phyloP scores from a whole-genome alignment of 1,140 invertebrate genomes.

The Glomeris maerens region DNA sequence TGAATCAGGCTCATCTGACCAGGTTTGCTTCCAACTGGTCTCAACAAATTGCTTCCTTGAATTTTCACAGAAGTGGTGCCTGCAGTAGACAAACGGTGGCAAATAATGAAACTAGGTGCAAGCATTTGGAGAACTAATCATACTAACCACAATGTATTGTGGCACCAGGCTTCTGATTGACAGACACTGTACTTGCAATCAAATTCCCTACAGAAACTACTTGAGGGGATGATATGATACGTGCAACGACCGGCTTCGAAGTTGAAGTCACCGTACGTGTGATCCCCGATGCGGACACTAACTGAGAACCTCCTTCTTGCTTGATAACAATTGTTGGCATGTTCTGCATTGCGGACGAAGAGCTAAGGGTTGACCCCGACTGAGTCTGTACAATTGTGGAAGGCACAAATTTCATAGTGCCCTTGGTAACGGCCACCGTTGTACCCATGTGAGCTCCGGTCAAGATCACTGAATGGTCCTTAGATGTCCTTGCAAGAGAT shows the following conservation, averaged over 20 bases:
- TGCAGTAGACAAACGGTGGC: neutral
- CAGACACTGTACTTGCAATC: slow-evolving; percentile 15
- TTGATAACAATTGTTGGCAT: slow-evolving; percentile 21
- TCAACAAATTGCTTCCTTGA: slow-evolving; percentile 21
- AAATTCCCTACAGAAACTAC: slow-evolving; percentile 27
- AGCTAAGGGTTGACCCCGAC: neutral
- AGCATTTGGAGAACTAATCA: neutral
- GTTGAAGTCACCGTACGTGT: slow-evolving; percentile 15
- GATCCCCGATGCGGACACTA: slow-evolving; percentile 9
- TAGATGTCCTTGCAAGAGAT: too few relatives aligned
- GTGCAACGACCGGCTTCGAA: slow-evolving; percentile 23
- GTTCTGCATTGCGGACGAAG: slow-evolving; percentile 8
- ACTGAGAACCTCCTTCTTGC: slow-evolving; percentile 15
- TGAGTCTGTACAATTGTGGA: neutral
- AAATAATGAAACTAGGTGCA: neutral
- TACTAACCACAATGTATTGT: slow-evolving; percentile 3
- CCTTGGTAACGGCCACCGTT: neutral
- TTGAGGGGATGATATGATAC: slow-evolving; percentile 24
- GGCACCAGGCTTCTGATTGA: slow-evolving; percentile 17
- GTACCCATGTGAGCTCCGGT: too few relatives aligned
- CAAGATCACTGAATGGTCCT: too few relatives aligned
- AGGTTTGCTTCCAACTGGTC: slow-evolving; percentile 14
- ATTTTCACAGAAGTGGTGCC: slow-evolving; percentile 23
- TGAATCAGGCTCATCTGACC: slow-evolving; percentile 6
- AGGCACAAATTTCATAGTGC: neutral